These are phyloP conservation scores for Drosophila subsilvestris DNA, from an alignment of 2,888 invertebrate genomes.

Conservation along the genomic window DNA sequence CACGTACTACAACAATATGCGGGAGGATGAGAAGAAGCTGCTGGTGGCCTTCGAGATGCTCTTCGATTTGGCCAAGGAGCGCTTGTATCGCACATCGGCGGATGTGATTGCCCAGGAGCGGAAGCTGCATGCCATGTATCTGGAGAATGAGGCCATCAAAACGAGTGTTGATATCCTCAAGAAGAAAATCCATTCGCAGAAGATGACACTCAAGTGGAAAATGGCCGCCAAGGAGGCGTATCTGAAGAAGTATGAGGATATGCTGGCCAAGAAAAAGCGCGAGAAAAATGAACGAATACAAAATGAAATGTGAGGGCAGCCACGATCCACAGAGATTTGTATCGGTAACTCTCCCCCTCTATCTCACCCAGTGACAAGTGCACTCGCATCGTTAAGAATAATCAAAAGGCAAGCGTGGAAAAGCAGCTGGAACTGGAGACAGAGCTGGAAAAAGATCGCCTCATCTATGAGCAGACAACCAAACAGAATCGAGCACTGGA, in stretches of 20 bases:
- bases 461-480: slow-evolving; percentile 53
- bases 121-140: slow-evolving; percentile 36
- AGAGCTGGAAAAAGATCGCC: slow-evolving; percentile 56
- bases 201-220: background rate
- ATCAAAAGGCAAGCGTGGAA: slow-evolving; percentile 56
- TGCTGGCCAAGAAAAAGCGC: slow-evolving; percentile 16
- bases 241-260: slow-evolving; percentile 31
- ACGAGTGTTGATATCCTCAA: slow-evolving; percentile 20
- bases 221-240: slow-evolving; percentile 18
- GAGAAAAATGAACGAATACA: slow-evolving; percentile 36
- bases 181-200: slow-evolving; percentile 8
- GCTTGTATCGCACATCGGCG: slow-evolving; percentile 40
- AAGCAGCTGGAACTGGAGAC: slow-evolving; percentile 68
- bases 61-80: slow-evolving; percentile 35
- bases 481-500: slow-evolving; percentile 63
- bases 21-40: slow-evolving; percentile 39
- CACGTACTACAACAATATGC: slow-evolving; percentile 17
- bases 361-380: slow-evolving; percentile 62
- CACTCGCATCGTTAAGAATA: slow-evolving; percentile 54
- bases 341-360: background rate
- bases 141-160: slow-evolving; percentile 39
- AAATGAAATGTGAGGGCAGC: slow-evolving; percentile 43
- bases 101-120: slow-evolving; percentile 53
- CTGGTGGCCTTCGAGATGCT: slow-evolving; percentile 49
- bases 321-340: background rate